Evolutionary conservation across 2,797 vertebrate species (phyloP), one percentile per base, ranked within the genome.

Genomic region (Ispidina lecontei): DNA sequence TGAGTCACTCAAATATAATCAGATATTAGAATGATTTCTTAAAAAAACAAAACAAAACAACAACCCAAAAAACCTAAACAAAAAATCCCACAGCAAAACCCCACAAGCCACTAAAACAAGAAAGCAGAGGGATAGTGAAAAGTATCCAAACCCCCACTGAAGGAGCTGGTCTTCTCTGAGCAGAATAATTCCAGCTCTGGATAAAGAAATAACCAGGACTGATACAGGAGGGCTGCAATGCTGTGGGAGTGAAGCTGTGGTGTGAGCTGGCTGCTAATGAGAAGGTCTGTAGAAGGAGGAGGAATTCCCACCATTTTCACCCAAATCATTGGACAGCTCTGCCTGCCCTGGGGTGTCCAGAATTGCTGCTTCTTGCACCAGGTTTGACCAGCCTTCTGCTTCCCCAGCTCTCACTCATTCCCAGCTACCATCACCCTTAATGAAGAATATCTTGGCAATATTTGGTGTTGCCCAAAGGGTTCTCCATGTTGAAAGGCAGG

Each of bases 341-440:
- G 0, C 33, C 41, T 75, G 13, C 51, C 14, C 14, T 44, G 14
- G 11, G 9, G 2, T 55, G 7, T 43, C 9, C 43, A 39, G 33
- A 78, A 21, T 18, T 74, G 12, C 4, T 22, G 9, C 6, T 35
- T 64, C 26, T 49, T 2, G 1, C 29, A 33, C 5, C 14, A 16
- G 16, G 17, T 55, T 54, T 70, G 8, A 33, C 21, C 35, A 41
- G 15, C 35, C 22, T 58, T 4, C n/a, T 44, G 15, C 75, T 79
- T 23, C 22, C 18, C 25, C 14, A 18, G 31, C 0, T 3, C 29
- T 78, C 7, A 12, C 0, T 1, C 4, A 0, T 51, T 64, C 60
- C 51, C 7, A 18, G 3, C 18, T 28, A 62, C 1, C 10, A 4
- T 71, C 68, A 37, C 21, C 43, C 39, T 39, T 22, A 18, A 9